Evolutionary conservation across 2,113 vertebrate species (phyloP), one percentile per base, ranked within the genome.

Genomic region (Dipodomys ordii): DNA sequence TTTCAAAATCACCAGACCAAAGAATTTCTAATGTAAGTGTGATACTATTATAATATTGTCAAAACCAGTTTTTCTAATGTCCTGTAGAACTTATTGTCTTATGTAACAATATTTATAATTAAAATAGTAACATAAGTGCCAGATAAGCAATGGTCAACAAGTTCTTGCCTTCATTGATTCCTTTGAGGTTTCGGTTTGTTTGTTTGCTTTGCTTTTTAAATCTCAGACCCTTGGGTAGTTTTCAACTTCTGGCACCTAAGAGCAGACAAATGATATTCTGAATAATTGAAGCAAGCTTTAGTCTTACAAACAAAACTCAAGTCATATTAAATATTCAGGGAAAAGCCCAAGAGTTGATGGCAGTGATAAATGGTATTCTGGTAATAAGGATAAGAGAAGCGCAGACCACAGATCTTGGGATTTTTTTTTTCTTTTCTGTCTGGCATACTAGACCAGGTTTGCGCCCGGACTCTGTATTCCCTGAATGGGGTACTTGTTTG

Each of bases 21-120:
- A 78, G 20, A 89, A 39, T 92, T 32, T 69, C 28, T 82, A 79
- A 67, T 67, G 9, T 80, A 80, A 82, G 30, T 72, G 10, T 64
- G 78, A 46, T 73, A 81, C 32, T 77, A 72, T 76, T 69, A 90
- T 22, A 81, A 32, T 71, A n/a, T 76, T 19, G 53, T 7, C 23
- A 93, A 13, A 85, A 49, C 16, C 18, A 65, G 19, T 44, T 25
- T 83, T 69, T 86, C 12, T 49, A 2, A 11, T 20, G 32, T 83
- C 87, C 57, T 69, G 88, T 81, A 57, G n/a, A 6, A 30, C 27
- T 68, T 49, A 62, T 46, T 8, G 60, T 82, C 44, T 87, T 92
- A 81, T 3, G 19, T 84, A 73, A 64, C 5, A n/a, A 53, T 71
- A 76, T 72, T 87, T 94, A 68, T 81, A 83, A 94, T 88, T 71